Percentiles rank a stretch among this genome's conserved stretches.
Conservation (phyloP, 2,888 invertebrate species). For the Calameuta filiformis region DNA sequence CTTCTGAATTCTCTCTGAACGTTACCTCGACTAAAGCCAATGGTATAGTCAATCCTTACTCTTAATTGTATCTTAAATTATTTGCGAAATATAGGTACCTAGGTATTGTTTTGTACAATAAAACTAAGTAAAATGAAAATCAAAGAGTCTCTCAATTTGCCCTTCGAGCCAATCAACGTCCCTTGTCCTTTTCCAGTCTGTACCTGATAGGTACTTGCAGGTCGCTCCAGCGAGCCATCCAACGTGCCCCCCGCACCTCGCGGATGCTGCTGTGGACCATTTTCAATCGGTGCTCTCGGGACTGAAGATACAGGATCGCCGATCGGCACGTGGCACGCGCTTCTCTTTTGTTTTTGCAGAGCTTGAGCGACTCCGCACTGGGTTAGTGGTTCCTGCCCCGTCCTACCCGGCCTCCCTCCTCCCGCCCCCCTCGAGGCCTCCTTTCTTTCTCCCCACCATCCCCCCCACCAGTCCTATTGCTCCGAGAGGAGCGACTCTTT, state of each 20-base stretch:
- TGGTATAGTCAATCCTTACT: constrained; percentile 37
- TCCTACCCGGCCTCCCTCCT: constrained; percentile 34
- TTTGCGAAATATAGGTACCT: constrained; percentile 42
- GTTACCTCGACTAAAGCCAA: constrained; percentile 48
- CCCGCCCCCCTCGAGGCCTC: too few species aligned
- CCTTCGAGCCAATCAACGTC: background rate
- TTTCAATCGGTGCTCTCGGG: too few species aligned
- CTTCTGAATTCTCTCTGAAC: constrained; percentile 39
- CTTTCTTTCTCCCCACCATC: constrained; percentile 10
- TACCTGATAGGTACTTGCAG: too few species aligned
- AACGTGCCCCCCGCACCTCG: background rate
- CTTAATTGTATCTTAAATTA: constrained; percentile 39
- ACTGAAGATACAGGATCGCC: background rate
- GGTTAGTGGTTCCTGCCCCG: constrained; percentile 58
- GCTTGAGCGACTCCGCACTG: constrained; percentile 57
- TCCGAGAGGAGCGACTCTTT: constrained; percentile 1
- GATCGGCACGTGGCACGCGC: constrained; percentile 53
- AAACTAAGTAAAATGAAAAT: constrained; percentile 27
- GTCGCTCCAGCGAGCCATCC: too few species aligned
- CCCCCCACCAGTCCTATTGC: background rate
- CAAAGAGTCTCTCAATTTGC: background rate
- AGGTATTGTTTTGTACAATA: constrained; percentile 53
- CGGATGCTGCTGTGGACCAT: background rate
- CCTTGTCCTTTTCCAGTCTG: background rate
- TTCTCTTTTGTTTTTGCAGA: constrained; percentile 63